Base-by-base conservation (phyloP, 2,888 invertebrate genomes). In the Pristionchus fissidentatus region DNA sequence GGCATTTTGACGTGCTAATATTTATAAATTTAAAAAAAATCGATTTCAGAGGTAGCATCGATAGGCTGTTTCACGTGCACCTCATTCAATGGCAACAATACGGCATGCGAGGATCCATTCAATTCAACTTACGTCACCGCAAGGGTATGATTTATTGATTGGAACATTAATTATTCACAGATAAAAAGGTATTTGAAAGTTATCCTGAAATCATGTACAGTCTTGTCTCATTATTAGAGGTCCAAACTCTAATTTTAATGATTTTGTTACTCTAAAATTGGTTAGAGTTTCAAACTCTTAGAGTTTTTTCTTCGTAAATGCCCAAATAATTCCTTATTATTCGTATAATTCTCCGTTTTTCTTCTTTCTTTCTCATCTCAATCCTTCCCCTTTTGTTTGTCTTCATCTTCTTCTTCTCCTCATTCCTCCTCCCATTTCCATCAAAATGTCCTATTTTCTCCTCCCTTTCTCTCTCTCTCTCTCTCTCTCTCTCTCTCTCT, bases 11-110 rank as follows among this genome's bases (percentile, higher is more conserved):
- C n/a, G n/a, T n/a, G n/a, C n/a, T n/a, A n/a, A n/a, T n/a, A n/a
- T n/a, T n/a, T n/a, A n/a, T n/a, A n/a, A n/a, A n/a, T n/a, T n/a
- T 49, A 13, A 13, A 49, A 49, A 3, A 3, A 57, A 43, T 5
- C 26, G 4, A 10, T 84, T 87, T 38, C 84, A 87, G 86, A 82
- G 10, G 82, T 70, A n/a, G 83, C 86, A 60, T 87, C 87, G 22
- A 97, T 98, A 92, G 98, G 97, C 93, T 98, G 98, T 93, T 98
- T 97, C 94, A 97, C 97, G 93, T 98, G 98, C 93, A 96, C 96
- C 77, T 98, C 97, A 0, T 95, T 96, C 93, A 96, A 96, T 92
- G 95, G 96, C 38, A 94, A 95, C 90, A 96, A 97, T 93, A 95
- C 95, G 83, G 95, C 96, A 0, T 90, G 97, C 93, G 98, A 98